A percentile compares a stretch with the other conserved stretches of the same genome.
Conservation (phyloP, 2,113 vertebrate species). For the Xenopus tropicalis region UCB_Xtro_10.0 CM004449.2:68422001-68422500, state of each 20-base stretch:
- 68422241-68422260: not conserved
- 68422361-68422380: conserved; percentile 39
- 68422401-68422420: not conserved
- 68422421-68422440: conserved; percentile 4
- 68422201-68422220: too few species aligned
- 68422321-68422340: conserved; percentile 54
- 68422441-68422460: conserved; percentile 4
- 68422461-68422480: not conserved
- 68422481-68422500: not conserved
- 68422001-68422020: too few species aligned
- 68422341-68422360: conserved; percentile 51
- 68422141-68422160: too few species aligned
- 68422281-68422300: fast-evolving
- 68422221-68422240: too few species aligned
- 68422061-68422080: too few species aligned
- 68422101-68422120: too few species aligned
- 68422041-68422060: too few species aligned
- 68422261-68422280: not conserved
- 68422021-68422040: too few species aligned
- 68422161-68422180: too few species aligned
- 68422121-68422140: too few species aligned
- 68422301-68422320: conserved; percentile 30
- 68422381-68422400: conserved; percentile 13
- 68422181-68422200: too few species aligned
- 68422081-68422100: too few species aligned